Percentiles rank a stretch among this genome's conserved stretches.
phyloP scores from a whole-genome alignment of 1,140 invertebrate species.

The Hyphantria cunea region DNA sequence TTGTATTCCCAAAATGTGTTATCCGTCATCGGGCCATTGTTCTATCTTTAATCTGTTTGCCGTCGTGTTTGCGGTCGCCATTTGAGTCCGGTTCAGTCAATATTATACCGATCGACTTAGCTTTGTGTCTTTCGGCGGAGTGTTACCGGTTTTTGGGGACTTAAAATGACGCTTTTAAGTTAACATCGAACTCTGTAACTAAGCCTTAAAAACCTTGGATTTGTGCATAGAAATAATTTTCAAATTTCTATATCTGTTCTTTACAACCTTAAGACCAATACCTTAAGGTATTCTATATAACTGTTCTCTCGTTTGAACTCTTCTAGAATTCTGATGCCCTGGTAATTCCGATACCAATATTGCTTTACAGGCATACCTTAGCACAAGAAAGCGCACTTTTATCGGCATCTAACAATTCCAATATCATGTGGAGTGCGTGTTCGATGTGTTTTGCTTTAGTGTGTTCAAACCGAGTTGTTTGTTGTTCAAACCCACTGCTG shows the following conservation, averaged over 20 bases:
- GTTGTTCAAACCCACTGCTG: slow-evolving; percentile 13
- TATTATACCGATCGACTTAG: slow-evolving; percentile 42
- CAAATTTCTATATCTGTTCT: too few relatives aligned
- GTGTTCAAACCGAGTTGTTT: slow-evolving; percentile 27
- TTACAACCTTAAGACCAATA: too few relatives aligned
- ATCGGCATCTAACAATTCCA: slow-evolving; percentile 35
- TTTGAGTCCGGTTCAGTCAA: slow-evolving; percentile 52
- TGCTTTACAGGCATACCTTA: background rate
- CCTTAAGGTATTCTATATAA: too few relatives aligned
- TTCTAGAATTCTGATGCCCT: too few relatives aligned
- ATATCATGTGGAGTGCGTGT: slow-evolving; percentile 39
- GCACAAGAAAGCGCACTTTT: slow-evolving; percentile 32
- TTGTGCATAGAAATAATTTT: background rate
- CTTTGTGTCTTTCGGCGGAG: slow-evolving; percentile 33
- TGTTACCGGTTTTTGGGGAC: slow-evolving; percentile 44
- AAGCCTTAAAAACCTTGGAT: too few relatives aligned
- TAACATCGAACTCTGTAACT: too few relatives aligned
- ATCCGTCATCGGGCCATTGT: slow-evolving; percentile 18
- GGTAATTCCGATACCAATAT: too few relatives aligned
- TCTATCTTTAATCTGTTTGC: slow-evolving; percentile 63
- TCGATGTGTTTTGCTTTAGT: slow-evolving; percentile 30
- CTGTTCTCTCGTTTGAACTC: too few relatives aligned
- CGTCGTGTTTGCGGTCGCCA: slow-evolving; percentile 38
- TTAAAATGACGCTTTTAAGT: slow-evolving; percentile 37
- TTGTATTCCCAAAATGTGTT: slow-evolving; percentile 4